Evolutionary conservation across 2,888 invertebrate genomes (phyloP), one percentile per base, ranked within the genome.

Genomic region (Atrina japonica): DNA sequence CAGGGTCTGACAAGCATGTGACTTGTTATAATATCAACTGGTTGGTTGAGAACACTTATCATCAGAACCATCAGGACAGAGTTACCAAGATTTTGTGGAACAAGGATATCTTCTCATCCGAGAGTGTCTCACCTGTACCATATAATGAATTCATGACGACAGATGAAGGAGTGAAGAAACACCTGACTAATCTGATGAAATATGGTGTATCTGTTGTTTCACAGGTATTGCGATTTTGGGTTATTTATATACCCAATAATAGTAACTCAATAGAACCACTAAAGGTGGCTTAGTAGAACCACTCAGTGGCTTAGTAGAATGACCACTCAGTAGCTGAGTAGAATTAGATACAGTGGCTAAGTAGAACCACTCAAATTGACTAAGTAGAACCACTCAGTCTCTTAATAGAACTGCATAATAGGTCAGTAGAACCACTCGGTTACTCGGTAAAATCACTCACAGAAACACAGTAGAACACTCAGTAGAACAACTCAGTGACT

Each of bases 171-270:
- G 66, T 84, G 23, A 70, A 73, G 45, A 56, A 73, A 11, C 73
- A 83, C 7, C 59, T 85, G 45, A 23, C 35, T 3, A 78, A 79
- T 55, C 56, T 87, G 5, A 30, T 82, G 18, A 77, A 67, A 41
- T 84, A 78, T 72, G 87, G 87, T 27, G 74, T 86, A 58, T 71
- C 73, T 29, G 43, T 80, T 30, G 76, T 83, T 1, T 52, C 70
- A 25, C 74, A 72, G 79, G 83, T 83, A 68, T n/a, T n/a, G n/a
- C 9, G 14, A n/a, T 49, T 18, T 49, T 49, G 18, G 9, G 9
- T 49, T 9, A 49, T n/a, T 14, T 18, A 49, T 49, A 9, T 49
- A 49, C 11, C 11, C 16, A 49, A n/a, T 49, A n/a, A n/a, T n/a
- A n/a, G n/a, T n/a, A n/a, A n/a, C n/a, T n/a, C n/a, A n/a, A n/a